phyloP scores from a whole-genome alignment of 1,140 invertebrate species.

The Diorhabda carinulata region DNA sequence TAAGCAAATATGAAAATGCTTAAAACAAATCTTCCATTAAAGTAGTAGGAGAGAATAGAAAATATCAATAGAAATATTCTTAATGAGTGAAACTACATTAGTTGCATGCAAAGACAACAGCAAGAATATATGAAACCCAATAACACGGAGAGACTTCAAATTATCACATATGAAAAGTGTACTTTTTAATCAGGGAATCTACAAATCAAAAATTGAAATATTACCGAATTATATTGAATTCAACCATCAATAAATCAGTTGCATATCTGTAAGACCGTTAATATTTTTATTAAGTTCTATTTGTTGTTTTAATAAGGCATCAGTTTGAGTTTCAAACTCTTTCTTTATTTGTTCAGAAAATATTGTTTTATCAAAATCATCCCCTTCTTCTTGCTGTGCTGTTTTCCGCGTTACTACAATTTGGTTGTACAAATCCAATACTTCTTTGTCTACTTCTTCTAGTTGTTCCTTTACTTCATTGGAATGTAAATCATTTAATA shows the following conservation, averaged over 20 bases:
- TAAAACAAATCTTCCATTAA: too few relatives aligned
- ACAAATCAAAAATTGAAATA: too few relatives aligned
- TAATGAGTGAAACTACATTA: too few relatives aligned
- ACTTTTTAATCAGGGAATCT: too few relatives aligned
- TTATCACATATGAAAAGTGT: too few relatives aligned
- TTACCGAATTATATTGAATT: constrained; percentile 31
- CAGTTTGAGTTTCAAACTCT: constrained; percentile 38
- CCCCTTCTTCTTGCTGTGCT: constrained; percentile 32
- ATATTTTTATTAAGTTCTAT: constrained; percentile 35
- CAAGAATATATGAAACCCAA: too few relatives aligned
- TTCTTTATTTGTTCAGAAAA: constrained; percentile 31
- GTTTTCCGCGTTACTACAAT: constrained; percentile 36
- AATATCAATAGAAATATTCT: too few relatives aligned
- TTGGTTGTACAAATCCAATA: constrained; percentile 43
- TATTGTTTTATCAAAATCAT: constrained; percentile 32
- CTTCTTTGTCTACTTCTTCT: constrained; percentile 62
- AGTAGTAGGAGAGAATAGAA: too few relatives aligned
- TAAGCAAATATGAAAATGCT: too few relatives aligned
- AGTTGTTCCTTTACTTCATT: constrained; percentile 69
- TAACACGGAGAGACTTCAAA: too few relatives aligned
- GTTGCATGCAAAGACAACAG: too few relatives aligned
- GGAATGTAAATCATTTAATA: constrained; percentile 61
- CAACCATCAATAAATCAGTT: constrained; percentile 35
- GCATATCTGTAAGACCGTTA: constrained; percentile 33
- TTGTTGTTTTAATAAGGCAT: constrained; percentile 39